Base-by-base conservation (phyloP, 2,888 invertebrate species). In the Drosophila atripex region DNA sequence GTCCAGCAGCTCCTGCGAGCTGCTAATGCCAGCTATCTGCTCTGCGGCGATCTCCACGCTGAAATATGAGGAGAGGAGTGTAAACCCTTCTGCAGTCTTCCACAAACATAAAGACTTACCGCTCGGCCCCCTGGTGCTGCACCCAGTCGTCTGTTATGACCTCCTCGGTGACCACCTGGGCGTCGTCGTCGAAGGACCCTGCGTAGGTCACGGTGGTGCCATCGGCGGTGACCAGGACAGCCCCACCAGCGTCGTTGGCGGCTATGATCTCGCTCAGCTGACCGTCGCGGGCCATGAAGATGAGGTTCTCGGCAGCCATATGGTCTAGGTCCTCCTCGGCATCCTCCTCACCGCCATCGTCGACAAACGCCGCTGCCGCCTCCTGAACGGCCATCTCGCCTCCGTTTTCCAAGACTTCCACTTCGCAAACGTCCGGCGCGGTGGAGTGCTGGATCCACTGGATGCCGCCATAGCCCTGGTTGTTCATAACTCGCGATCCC, bases 101-200 rank as follows among this genome's bases (percentile, higher is more conserved):
- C 14, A n/a, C 6, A n/a, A 6, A 35, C 2, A 7, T 1, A 11
- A 14, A 14, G 6, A 68, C 70, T 90, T 90, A 95, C 95, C 95
- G 93, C 85, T 95, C 95, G 78, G 95, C 95, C 1, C 95, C 95
- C 60, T 94, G 95, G 60, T 93, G 93, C 80, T 94, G 93, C 46
- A 94, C 95, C 96, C 96, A 96, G 80, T 95, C 95, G 86, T 96
- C 96, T 0, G 96, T 95, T 14, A 96, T 95, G 0, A 96, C 95
- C 90, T 96, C 96, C 86, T 96, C 96, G 0, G 95, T 95, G 0
- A 95, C 95, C 47, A 96, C 95, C 84, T 93, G 93, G 65, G 94
- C 93, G 21, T 93, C 93, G 12, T 90, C 90, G 2, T 78, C 84
- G 12, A 86, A 88, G 2, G 86, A 63, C 18, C 74, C 86, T 0